Percentiles rank a stretch among this genome's conserved stretches.
Conservation (phyloP, 2,888 invertebrate genomes). For the Rambutsinella grinnellia region DNA sequence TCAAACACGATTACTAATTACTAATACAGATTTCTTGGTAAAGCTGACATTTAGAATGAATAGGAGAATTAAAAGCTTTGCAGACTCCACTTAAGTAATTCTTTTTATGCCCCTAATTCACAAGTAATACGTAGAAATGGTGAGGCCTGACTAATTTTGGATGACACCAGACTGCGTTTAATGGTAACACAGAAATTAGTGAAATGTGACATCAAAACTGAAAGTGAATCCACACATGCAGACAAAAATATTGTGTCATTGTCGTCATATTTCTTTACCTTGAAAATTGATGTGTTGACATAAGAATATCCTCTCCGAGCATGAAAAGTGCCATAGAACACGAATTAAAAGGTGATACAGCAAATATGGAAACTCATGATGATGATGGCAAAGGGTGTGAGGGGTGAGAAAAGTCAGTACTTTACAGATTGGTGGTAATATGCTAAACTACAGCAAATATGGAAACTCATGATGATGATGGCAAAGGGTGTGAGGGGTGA, state of each 20-base stretch:
- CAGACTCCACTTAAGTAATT: too few relatives aligned
- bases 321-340: neutral
- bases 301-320: conserved; percentile 31
- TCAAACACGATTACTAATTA: too few relatives aligned
- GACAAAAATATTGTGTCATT: neutral
- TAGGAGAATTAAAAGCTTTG: too few relatives aligned
- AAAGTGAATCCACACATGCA: neutral
- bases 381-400: neutral
- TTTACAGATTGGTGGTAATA: conserved; percentile 7
- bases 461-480: conserved; percentile 6
- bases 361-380: neutral
- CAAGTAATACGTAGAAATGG: too few relatives aligned
- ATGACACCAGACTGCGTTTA: too few relatives aligned
- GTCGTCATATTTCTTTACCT: neutral
- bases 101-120: too few relatives aligned
- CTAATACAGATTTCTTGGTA: too few relatives aligned
- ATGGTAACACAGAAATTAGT: neutral
- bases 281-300: conserved; percentile 10
- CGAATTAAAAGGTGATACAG: conserved; percentile 1
- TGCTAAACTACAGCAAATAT: neutral
- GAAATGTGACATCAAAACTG: neutral
- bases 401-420: conserved; percentile 27
- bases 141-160: too few relatives aligned
- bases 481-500: conserved; percentile 35
- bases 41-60: too few relatives aligned